These are phyloP conservation scores for Brenthis daphne DNA, from an alignment of 2,888 invertebrate species.

Conservation along the genomic window DNA sequence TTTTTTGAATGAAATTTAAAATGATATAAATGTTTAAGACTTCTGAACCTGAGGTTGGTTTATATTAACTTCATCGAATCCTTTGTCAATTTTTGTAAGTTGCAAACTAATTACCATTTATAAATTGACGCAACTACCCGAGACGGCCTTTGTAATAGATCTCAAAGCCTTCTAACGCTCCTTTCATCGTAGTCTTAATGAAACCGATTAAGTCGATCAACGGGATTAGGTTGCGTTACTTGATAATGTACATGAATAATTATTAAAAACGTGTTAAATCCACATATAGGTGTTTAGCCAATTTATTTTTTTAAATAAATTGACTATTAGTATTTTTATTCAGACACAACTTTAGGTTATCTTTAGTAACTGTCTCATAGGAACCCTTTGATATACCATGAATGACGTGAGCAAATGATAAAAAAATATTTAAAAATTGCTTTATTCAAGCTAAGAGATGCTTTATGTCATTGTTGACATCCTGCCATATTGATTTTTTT, in stretches of 20 bases:
- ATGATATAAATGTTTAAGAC: not conserved
- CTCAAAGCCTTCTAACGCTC: slow-evolving; percentile 9
- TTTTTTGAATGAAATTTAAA: not conserved
- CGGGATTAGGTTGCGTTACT: slow-evolving; percentile 1
- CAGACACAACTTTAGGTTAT: too few relatives aligned
- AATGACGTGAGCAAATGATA: too few relatives aligned
- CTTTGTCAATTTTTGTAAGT: slow-evolving; percentile 8
- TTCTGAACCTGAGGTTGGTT: not conserved
- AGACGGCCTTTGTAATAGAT: slow-evolving; percentile 15
- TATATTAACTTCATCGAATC: not conserved
- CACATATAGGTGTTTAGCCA: not conserved
- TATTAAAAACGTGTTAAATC: not conserved
- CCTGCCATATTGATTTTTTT: too few relatives aligned
- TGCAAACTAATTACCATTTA: slow-evolving; percentile 21
- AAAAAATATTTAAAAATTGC: too few relatives aligned
- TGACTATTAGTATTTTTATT: too few relatives aligned
- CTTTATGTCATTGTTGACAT: too few relatives aligned
- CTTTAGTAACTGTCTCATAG: too few relatives aligned
- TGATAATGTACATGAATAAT: slow-evolving; percentile 4
- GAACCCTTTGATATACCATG: too few relatives aligned
- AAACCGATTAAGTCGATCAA: not conserved
- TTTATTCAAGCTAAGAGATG: too few relatives aligned
- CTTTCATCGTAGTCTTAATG: slow-evolving; percentile 12
- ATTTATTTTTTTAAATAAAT: too few relatives aligned
- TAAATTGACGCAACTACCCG: slow-evolving; percentile 19